A percentile compares a stretch with the other conserved stretches of the same genome.
Evolutionary conservation across 2,797 vertebrate species (phyloP).

Genomic region (Pygocentrus nattereri): DNA sequence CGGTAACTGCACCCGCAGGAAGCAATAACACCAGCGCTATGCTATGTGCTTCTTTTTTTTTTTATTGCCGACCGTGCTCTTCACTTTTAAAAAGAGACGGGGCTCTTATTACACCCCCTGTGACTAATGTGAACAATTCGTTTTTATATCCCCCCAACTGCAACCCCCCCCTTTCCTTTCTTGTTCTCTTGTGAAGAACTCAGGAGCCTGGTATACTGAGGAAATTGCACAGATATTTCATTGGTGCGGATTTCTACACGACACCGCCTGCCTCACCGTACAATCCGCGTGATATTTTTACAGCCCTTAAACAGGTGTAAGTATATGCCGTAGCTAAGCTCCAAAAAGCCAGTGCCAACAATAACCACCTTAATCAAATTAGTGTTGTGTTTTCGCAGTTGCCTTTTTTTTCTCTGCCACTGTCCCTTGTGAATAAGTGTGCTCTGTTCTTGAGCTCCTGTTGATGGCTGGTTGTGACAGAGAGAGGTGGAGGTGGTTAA

Average conservation of each 20-base stretch:
- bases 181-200: constrained; percentile 23
- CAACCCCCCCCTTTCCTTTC: constrained; percentile 38
- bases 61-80: constrained; percentile 37
- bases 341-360: constrained; percentile 15
- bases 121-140: constrained; percentile 57
- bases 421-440: constrained; percentile 20
- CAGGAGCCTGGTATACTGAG: constrained; percentile 30
- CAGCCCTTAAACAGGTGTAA: constrained; percentile 48
- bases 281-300: constrained; percentile 9
- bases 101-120: constrained; percentile 57
- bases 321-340: constrained; percentile 27
- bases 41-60: constrained; percentile 34
- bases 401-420: not conserved
- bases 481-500: constrained; percentile 73
- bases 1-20: constrained; percentile 73
- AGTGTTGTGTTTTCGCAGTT: constrained; percentile 24
- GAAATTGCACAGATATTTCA: constrained; percentile 59
- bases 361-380: constrained; percentile 45
- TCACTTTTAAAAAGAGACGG: constrained; percentile 40
- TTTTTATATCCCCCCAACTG: constrained; percentile 45
- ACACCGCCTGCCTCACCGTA: not conserved
- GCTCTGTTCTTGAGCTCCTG: constrained; percentile 49
- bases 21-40: constrained; percentile 71
- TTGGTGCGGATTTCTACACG: constrained; percentile 19
- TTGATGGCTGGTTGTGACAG: constrained; percentile 67